A percentile compares a stretch with the other conserved stretches of the same genome.
phyloP scores from a whole-genome alignment of 2,113 vertebrate genomes.

The Scolopax mira region DNA sequence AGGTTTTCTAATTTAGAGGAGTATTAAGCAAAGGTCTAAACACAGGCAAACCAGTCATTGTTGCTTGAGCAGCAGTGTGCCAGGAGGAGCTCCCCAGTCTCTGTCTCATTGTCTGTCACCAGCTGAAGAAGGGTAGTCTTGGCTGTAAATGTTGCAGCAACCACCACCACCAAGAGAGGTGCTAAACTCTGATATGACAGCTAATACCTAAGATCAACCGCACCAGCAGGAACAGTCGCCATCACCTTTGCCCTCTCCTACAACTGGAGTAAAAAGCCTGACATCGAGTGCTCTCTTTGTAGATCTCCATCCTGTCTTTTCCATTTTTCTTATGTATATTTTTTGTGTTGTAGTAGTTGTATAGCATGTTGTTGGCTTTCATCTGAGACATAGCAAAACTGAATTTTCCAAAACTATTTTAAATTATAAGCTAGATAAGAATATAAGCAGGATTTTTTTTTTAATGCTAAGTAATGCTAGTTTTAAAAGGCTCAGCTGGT shows the following conservation, averaged over 20 bases:
- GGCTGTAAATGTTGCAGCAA: neutral
- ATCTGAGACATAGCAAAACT: neutral
- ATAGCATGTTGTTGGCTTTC: neutral
- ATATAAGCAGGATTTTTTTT: neutral
- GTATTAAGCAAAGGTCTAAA: neutral
- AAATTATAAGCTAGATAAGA: neutral
- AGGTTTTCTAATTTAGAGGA: neutral
- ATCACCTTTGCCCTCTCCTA: neutral
- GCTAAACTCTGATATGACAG: neutral
- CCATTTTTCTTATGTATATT: neutral
- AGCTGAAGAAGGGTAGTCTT: neutral
- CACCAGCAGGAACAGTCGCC: neutral
- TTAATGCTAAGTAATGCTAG: neutral
- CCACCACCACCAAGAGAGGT: neutral
- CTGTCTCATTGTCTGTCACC: neutral
- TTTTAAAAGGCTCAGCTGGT: neutral
- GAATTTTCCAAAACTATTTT: neutral
- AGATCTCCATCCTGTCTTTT: neutral
- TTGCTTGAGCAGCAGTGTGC: neutral
- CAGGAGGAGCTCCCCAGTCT: neutral
- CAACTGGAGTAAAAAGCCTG: neutral
- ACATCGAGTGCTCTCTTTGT: fast-evolving
- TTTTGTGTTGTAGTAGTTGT: neutral
- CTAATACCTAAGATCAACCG: neutral
- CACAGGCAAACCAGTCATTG: neutral